These are phyloP conservation scores for Dyspetes luteomarginatus DNA, from an alignment of 2,888 invertebrate species.

Conservation along the genomic window DNA sequence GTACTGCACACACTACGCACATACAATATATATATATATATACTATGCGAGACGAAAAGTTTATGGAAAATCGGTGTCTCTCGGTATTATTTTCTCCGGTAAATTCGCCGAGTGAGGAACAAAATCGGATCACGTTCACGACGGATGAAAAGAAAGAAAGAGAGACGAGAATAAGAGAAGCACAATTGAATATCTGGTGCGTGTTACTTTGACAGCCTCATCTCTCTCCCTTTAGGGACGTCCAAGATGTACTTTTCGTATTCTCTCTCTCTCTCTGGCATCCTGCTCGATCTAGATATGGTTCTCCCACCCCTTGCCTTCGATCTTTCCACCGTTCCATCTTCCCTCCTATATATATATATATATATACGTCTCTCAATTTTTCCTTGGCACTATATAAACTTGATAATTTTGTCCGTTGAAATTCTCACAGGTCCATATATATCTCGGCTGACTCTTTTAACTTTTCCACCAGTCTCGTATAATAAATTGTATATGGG, in stretches of 20 bases:
- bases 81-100: constrained; percentile 14
- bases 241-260: constrained; percentile 48
- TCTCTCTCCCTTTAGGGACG: constrained; percentile 59
- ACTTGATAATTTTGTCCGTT: constrained; percentile 17
- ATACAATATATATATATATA: too few species aligned
- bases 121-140: constrained; percentile 66
- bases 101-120: constrained; percentile 35
- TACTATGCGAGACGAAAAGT: not conserved
- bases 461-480: too few species aligned
- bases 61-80: constrained; percentile 52
- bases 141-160: constrained; percentile 8
- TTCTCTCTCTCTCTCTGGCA: constrained; percentile 22
- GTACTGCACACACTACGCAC: too few species aligned
- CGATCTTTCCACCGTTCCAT: not conserved
- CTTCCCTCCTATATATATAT: not conserved
- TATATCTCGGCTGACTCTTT: not conserved
- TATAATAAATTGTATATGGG: too few species aligned
- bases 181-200: constrained; percentile 58
- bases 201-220: constrained; percentile 63
- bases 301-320: not conserved
- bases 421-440: not conserved
- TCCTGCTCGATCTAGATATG: constrained; percentile 8
- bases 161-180: constrained; percentile 21
- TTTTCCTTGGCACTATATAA: constrained; percentile 19
- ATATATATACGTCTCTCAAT: constrained; percentile 16